Evolutionary conservation across 2,888 invertebrate genomes (phyloP), one percentile per base, ranked within the genome.

Genomic region (Neoascia interrupta): DNA sequence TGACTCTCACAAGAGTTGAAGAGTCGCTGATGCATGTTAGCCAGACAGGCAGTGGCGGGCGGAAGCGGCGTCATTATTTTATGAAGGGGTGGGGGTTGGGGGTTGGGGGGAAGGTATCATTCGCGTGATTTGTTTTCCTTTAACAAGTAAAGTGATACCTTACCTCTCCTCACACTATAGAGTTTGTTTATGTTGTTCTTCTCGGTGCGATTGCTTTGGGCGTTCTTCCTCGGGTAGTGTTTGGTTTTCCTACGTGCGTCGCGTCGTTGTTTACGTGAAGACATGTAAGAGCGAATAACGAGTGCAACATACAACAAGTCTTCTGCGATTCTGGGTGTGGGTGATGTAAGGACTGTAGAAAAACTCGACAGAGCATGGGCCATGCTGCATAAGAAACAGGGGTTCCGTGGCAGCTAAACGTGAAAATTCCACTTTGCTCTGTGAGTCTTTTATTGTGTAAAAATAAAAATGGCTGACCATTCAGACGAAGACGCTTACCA

Each of bases 151-250:
- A 49, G 56, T 68, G 68, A 68, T 68, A 58, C 68, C 49, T 49
- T 61, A 37, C 16, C 56, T 39, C 36, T 26, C 16, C 28, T 37
- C 28, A 49, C 49, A 58, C 21, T n/a, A 36, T 45, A 47, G 47
- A 58, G 37, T 39, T 66, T 66, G 66, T 66, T 66, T 68, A 56
- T 58, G 56, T 58, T 68, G 56, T 58, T 68, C 47, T 68, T 58
- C 56, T 49, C 49, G 37, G 54, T 11, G n/a, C n/a, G 56, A 58
- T 68, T 68, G 68, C 68, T 68, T 56, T 68, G 18, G 56, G 56
- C 54, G 68, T 49, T 66, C 56, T 49, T 68, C 36, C 31, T 11
- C 16, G 31, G 8, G 37, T 36, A 19, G 16, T 34, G 19, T 37
- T 36, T 26, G 8, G 3, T n/a, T n/a, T n/a, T 36, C 26, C 13